Evolutionary conservation across 2,888 invertebrate species (phyloP), one percentile per base, ranked within the genome.

Genomic region (Ormyrus pomaceus): DNA sequence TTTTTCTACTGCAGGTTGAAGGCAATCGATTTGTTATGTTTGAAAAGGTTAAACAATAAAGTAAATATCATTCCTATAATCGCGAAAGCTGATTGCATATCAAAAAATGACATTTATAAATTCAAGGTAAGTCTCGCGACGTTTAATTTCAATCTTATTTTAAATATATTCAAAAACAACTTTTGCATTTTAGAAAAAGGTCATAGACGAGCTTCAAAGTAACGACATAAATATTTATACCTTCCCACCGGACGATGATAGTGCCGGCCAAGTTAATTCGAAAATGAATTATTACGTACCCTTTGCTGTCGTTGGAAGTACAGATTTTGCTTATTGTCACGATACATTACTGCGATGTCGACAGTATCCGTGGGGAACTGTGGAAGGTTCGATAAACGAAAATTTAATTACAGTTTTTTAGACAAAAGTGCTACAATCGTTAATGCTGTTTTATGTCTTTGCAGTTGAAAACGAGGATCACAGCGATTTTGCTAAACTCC

Each of bases 351-450:
- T 97, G 86, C 93, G 99, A 74, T 99, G 99, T 0, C 92, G 99
- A 9, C 98, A 99, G 92, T 99, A 99, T 92, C 99, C 99, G 0
- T 99, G 99, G 99, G 99, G 98, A 77, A 98, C 98, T 0, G 99
- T 98, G 77, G 99, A 97, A 93, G 97, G 95, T 97, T 90, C 84
- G 79, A 53, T 34, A 34, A 34, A 34, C 34, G 4, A 2, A 34
- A 34, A 65, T 55, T 46, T 69, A 13, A 34, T 71, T 48, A 45
- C 45, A 53, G 34, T 55, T 9, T 6, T 56, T 69, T 11, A 53
- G 10, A 13, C 0, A 9, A 10, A 13, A 64, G 34, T 34, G 34
- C 10, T 58, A 2, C 10, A 53, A 9, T 53, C 10, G 53, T 53
- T 53, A 53, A 10, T 6, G 6, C 6, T 50, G 34, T 34, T 34